These are phyloP conservation scores for Tiliqua scincoides DNA, from an alignment of 2,113 vertebrate species.

Conservation along the genomic window DNA sequence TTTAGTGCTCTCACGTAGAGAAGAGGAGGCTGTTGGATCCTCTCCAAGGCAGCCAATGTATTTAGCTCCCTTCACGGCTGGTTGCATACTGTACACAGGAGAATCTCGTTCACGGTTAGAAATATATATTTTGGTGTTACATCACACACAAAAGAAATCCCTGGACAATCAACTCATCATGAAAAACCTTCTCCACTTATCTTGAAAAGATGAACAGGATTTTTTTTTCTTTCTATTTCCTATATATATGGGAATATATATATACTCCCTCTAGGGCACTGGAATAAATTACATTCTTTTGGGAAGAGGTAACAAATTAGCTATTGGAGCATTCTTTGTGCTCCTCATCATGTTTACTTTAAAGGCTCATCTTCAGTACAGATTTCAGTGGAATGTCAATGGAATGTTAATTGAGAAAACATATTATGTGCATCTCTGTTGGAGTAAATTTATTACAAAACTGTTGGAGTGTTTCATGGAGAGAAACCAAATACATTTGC, in stretches of 20 bases:
- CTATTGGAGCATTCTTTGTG: conserved; percentile 10
- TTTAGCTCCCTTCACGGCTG: conserved; percentile 75
- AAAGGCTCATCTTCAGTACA: background rate
- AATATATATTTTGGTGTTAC: conserved; percentile 66
- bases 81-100: conserved; percentile 71
- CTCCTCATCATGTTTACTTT: conserved; percentile 16
- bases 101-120: conserved; percentile 71
- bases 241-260: too few relatives aligned
- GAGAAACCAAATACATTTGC: conserved; percentile 22
- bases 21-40: conserved; percentile 71
- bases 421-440: background rate
- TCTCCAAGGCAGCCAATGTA: conserved; percentile 73
- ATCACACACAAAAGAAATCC: conserved; percentile 55
- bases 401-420: conserved; percentile 6
- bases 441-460: too few relatives aligned
- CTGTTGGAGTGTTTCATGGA: background rate
- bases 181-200: conserved; percentile 36
- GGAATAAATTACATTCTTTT: conserved; percentile 26
- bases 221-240: conserved; percentile 3
- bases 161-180: conserved; percentile 52
- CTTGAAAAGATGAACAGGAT: conserved; percentile 47
- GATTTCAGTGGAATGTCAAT: conserved; percentile 39
- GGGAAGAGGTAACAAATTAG: conserved; percentile 33
- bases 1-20: conserved; percentile 68
- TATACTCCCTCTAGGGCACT: background rate